phyloP scores from a whole-genome alignment of 2,797 vertebrate genomes.

The Scolopax rusticola region DNA sequence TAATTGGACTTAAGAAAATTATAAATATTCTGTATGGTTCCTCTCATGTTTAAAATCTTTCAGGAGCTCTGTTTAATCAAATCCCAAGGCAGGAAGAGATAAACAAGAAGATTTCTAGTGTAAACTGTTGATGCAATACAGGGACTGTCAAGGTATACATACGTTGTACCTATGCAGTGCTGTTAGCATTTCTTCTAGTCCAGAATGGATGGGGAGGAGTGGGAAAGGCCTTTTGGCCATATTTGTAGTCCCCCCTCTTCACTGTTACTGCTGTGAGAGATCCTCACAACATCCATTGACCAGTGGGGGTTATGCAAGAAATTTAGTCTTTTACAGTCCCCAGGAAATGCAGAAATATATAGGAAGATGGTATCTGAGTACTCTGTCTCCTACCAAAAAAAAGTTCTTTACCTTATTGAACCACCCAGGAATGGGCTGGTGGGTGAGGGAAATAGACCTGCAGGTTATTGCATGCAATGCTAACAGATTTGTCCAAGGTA shows the following conservation, averaged over 20 bases:
- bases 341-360: neutral
- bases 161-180: neutral
- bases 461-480: neutral
- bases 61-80: neutral
- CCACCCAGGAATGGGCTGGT: neutral
- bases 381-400: neutral
- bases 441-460: neutral
- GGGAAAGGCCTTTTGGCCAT: neutral
- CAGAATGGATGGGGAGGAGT: neutral
- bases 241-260: neutral
- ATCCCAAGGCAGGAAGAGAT: neutral
- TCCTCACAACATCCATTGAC: neutral
- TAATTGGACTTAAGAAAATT: neutral
- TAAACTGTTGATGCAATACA: neutral
- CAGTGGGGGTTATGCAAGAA: neutral
- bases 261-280: neutral
- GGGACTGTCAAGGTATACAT: neutral
- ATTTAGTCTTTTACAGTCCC: neutral
- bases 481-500: neutral
- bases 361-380: neutral
- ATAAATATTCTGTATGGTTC: slow-evolving; percentile 11
- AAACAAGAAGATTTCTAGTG: neutral
- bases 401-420: neutral
- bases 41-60: neutral
- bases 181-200: neutral